Evolutionary conservation across 2,113 vertebrate genomes (phyloP).

Genomic region (Ardeotis arabs): DNA sequence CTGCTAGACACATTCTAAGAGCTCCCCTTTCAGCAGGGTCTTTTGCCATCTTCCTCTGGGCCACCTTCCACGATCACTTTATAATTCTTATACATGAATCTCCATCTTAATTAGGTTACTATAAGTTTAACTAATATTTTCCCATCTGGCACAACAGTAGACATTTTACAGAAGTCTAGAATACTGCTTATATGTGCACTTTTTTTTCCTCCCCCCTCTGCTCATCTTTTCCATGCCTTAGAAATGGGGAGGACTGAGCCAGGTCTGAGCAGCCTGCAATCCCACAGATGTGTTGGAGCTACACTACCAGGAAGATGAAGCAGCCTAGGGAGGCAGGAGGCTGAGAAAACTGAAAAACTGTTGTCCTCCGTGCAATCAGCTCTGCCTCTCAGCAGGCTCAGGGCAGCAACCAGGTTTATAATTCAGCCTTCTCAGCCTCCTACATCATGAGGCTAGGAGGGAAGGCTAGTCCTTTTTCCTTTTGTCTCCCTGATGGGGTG

Average conservation of each 20-base stretch:
- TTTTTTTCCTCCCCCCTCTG: too few relatives aligned
- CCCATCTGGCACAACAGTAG: background rate
- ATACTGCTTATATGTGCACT: background rate
- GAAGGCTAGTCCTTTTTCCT: background rate
- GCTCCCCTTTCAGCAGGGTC: background rate
- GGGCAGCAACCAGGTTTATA: background rate
- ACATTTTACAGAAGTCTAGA: background rate
- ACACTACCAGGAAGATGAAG: background rate
- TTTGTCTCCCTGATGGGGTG: background rate
- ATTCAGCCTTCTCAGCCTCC: background rate
- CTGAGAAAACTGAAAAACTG: background rate
- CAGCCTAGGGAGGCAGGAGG: background rate
- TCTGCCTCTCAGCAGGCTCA: background rate
- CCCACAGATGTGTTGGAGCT: background rate
- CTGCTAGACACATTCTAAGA: background rate
- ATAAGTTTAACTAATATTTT: background rate
- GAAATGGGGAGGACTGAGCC: background rate
- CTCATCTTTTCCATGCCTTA: background rate
- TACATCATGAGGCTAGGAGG: accelerated
- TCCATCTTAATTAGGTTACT: background rate
- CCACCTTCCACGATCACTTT: background rate
- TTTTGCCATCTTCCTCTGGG: background rate
- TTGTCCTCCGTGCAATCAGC: background rate
- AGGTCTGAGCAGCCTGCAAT: background rate
- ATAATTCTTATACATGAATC: background rate